phyloP scores from a whole-genome alignment of 2,113 vertebrate species.

The Daboia siamensis region DNA sequence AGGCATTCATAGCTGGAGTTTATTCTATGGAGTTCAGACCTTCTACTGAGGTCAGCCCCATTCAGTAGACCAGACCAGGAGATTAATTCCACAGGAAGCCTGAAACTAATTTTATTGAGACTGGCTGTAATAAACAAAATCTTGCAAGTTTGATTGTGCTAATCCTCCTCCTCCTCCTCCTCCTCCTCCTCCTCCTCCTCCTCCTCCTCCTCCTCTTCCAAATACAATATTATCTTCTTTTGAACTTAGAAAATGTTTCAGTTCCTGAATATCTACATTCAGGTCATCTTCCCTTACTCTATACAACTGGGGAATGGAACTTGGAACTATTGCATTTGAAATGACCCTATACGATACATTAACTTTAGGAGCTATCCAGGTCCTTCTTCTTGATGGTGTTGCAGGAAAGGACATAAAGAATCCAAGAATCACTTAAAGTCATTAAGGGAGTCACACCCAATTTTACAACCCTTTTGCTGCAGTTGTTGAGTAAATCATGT shows the following conservation, averaged over 20 bases:
- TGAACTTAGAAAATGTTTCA: background rate
- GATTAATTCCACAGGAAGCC: background rate
- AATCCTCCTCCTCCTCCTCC: background rate
- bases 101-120: background rate
- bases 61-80: background rate
- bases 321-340: background rate
- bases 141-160: background rate
- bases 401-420: background rate
- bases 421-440: background rate
- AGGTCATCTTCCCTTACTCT: background rate
- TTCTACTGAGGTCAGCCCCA: background rate
- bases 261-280: background rate
- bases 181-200: background rate
- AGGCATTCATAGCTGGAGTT: background rate
- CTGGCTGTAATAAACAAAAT: background rate
- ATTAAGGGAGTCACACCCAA: background rate
- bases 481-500: background rate
- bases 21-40: background rate
- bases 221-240: background rate
- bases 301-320: background rate
- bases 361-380: background rate
- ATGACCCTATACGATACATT: background rate
- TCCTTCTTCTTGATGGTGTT: background rate
- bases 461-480: background rate
- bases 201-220: background rate